These are phyloP conservation scores for Mesochorus sp. DNA, from an alignment of 2,888 invertebrate species.

Conservation along the genomic window DNA sequence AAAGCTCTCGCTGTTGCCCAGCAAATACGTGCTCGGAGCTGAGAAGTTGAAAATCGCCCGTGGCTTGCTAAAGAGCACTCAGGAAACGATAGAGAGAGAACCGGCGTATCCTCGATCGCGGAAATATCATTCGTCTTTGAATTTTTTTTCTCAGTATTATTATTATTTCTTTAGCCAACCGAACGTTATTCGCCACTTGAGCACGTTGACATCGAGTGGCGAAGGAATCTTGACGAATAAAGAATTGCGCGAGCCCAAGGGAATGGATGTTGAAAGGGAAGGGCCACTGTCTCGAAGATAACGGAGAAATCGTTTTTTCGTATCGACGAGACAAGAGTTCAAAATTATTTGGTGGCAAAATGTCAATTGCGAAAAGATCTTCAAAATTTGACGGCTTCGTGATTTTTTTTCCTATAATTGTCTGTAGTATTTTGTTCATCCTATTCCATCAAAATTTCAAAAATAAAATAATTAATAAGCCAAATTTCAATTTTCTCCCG, in stretches of 20 bases:
- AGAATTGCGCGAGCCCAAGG: slow-evolving; percentile 24
- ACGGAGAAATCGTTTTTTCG: slow-evolving; percentile 8
- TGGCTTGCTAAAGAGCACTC: slow-evolving; percentile 2
- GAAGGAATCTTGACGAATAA: slow-evolving; percentile 35
- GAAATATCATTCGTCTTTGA: slow-evolving; percentile 50
- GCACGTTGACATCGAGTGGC: slow-evolving; percentile 58
- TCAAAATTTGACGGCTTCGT: neutral
- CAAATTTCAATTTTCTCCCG: neutral
- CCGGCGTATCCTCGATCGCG: slow-evolving; percentile 43
- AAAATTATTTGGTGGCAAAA: slow-evolving; percentile 5
- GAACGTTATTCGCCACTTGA: slow-evolving; percentile 55
- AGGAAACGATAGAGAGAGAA: slow-evolving; percentile 23
- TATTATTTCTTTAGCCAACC: slow-evolving; percentile 33
- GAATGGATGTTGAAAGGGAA: slow-evolving; percentile 20
- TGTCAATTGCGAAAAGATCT: neutral
- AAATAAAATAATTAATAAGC: neutral
- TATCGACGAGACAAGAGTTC: neutral
- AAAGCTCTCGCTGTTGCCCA: slow-evolving; percentile 35
- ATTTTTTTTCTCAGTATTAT: slow-evolving; percentile 33
- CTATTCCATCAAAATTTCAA: neutral
- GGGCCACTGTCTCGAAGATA: slow-evolving; percentile 6
- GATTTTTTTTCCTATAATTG: neutral
- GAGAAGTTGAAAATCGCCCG: slow-evolving; percentile 17
- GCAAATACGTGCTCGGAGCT: slow-evolving; percentile 42
- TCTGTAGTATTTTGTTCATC: neutral